Conservation (phyloP, 1,140 invertebrate genomes). For the Cataglyphis hispanica region DNA sequence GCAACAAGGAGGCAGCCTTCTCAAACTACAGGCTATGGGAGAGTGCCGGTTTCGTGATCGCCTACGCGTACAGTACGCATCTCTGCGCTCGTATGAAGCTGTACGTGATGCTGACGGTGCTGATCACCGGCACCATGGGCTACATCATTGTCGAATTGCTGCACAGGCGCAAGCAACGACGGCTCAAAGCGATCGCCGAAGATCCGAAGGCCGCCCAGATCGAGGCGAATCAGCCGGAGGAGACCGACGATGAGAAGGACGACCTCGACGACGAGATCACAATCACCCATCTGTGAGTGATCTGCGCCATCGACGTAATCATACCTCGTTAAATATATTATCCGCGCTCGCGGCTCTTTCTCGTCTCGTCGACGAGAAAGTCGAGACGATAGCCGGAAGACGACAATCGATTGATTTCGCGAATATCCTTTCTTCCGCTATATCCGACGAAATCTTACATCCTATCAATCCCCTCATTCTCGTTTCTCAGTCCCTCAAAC, state of each 20-base stretch:
- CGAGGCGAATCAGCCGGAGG: conserved; percentile 88
- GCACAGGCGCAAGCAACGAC: conserved; percentile 92
- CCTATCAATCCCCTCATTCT: not conserved
- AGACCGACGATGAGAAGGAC: conserved; percentile 93
- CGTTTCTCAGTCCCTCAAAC: not conserved
- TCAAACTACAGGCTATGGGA: conserved; percentile 98
- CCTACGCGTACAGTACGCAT: conserved; percentile 95
- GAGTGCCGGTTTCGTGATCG: conserved; percentile 96
- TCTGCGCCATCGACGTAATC: conserved; percentile 7
- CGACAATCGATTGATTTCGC: not conserved
- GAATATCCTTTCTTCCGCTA: not conserved
- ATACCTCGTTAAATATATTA: conserved; percentile 2
- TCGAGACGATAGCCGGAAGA: conserved; percentile 34
- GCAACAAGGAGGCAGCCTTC: conserved; percentile 98
- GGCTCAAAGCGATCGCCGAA: conserved; percentile 88
- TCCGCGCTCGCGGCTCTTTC: not conserved
- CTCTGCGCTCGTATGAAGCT: conserved; percentile 96
- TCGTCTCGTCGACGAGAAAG: conserved; percentile 38
- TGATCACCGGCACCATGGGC: conserved; percentile 92
- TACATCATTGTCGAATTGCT: conserved; percentile 94
- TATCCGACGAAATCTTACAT: not conserved
- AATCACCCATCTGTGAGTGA: conserved; percentile 91
- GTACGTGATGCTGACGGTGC: conserved; percentile 93
- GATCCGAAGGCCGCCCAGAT: conserved; percentile 89
- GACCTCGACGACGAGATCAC: conserved; percentile 95